Evolutionary conservation across 2,797 vertebrate species (phyloP).

Genomic region (Natrix natrix): DNA sequence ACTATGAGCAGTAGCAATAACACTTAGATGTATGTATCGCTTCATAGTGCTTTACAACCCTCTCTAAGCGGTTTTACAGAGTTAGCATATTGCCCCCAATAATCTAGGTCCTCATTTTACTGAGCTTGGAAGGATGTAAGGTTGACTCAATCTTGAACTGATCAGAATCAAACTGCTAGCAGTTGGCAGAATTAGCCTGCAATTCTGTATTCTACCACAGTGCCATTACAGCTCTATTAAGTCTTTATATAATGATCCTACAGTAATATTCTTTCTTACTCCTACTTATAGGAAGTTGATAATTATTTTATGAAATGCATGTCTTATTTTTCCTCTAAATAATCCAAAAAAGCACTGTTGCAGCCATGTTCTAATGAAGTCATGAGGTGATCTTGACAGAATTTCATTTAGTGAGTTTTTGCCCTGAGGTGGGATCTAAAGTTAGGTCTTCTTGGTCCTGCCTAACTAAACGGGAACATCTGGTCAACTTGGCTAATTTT

Average conservation of each 20-base stretch:
- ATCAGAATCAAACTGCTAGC: neutral
- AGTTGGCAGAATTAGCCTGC: neutral
- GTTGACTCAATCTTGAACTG: neutral
- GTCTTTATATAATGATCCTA: neutral
- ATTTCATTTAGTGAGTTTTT: neutral
- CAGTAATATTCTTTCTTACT: constrained; percentile 4
- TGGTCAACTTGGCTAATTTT: neutral
- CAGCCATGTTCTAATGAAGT: neutral
- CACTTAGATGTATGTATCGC: neutral
- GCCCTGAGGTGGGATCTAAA: neutral
- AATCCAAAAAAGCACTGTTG: neutral
- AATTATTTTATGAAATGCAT: neutral
- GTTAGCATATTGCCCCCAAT: neutral
- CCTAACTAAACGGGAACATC: neutral
- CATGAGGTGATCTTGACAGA: neutral
- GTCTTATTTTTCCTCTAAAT: neutral
- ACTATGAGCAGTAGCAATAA: neutral
- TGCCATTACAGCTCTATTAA: neutral
- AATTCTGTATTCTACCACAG: neutral
- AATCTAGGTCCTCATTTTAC: neutral
- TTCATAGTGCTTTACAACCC: neutral
- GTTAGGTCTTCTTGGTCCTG: neutral
- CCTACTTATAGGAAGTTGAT: neutral
- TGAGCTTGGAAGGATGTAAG: neutral
- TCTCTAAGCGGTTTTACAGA: neutral